phyloP scores from a whole-genome alignment of 2,797 vertebrate genomes.

The Neoniphon sammara region DNA sequence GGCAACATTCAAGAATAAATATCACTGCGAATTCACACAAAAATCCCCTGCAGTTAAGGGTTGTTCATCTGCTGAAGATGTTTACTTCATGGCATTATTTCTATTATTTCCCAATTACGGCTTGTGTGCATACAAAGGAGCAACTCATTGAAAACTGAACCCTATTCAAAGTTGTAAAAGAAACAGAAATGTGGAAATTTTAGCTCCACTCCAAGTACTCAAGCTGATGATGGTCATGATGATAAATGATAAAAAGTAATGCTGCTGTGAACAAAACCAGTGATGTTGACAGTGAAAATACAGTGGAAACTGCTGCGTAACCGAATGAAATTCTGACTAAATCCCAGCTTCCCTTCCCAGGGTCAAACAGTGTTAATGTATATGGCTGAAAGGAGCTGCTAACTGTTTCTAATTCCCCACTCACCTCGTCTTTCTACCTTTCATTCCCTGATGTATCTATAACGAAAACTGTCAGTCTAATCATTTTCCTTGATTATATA shows the following conservation, averaged over 20 bases:
- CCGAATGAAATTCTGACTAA: slow-evolving; percentile 25
- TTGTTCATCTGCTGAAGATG: slow-evolving; percentile 27
- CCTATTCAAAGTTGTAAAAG: slow-evolving; percentile 4
- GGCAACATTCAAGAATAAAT: slow-evolving; percentile 30
- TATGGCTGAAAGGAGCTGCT: slow-evolving; percentile 23
- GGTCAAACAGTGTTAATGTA: slow-evolving; percentile 30
- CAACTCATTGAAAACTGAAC: background rate
- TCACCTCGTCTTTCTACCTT: slow-evolving; percentile 1
- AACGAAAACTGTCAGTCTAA: slow-evolving; percentile 12
- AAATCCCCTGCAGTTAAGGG: slow-evolving; percentile 11
- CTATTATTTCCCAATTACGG: background rate
- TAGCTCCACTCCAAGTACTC: background rate
- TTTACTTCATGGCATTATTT: slow-evolving; percentile 42
- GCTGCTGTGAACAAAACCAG: slow-evolving; percentile 20
- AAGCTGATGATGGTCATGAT: background rate
- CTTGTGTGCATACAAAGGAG: background rate
- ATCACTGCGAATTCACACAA: slow-evolving; percentile 26
- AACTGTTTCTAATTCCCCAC: slow-evolving; percentile 38
- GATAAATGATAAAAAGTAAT: slow-evolving; percentile 9
- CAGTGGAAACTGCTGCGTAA: slow-evolving; percentile 8
- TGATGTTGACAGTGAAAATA: slow-evolving; percentile 7
- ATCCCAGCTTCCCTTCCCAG: slow-evolving; percentile 37
- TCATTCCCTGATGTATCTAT: slow-evolving; percentile 28
- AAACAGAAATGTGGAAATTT: slow-evolving; percentile 6
- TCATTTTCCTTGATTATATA: slow-evolving; percentile 34